Conservation (phyloP, 1,140 invertebrate genomes). For the Potamilus streckersoni region DNA sequence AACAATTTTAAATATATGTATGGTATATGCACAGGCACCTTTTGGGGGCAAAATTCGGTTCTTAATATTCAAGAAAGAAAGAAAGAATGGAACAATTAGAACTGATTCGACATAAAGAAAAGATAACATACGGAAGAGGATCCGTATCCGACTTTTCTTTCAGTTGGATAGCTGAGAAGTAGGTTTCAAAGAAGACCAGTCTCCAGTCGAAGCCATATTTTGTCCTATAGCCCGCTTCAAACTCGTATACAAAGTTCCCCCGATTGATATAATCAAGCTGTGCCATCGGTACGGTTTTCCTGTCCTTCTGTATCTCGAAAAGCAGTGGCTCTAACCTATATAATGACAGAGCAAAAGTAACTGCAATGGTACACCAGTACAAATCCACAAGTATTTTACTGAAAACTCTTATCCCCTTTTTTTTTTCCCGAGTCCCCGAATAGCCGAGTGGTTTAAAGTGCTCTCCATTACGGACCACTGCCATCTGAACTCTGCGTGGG, state of each 20-base stretch:
- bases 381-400: no score
- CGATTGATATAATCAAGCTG: constrained; percentile 53
- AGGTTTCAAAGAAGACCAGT: constrained; percentile 55
- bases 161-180: constrained; percentile 43
- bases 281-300: constrained; percentile 74
- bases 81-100: no score
- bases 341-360: not conserved
- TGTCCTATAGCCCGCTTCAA: constrained; percentile 41
- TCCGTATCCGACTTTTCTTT: constrained; percentile 27
- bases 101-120: not conserved
- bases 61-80: not conserved
- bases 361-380: not conserved
- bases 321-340: constrained; percentile 88
- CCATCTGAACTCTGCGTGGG: no score
- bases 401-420: no score
- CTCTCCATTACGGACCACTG: no score
- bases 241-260: constrained; percentile 45
- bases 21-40: no score
- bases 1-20: no score
- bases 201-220: constrained; percentile 59
- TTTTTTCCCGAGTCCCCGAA: no score
- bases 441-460: no score
- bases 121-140: constrained; percentile 31
- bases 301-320: constrained; percentile 86
- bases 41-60: not conserved